phyloP scores from a whole-genome alignment of 2,888 invertebrate species.

The Monoplex corrugatus region DNA sequence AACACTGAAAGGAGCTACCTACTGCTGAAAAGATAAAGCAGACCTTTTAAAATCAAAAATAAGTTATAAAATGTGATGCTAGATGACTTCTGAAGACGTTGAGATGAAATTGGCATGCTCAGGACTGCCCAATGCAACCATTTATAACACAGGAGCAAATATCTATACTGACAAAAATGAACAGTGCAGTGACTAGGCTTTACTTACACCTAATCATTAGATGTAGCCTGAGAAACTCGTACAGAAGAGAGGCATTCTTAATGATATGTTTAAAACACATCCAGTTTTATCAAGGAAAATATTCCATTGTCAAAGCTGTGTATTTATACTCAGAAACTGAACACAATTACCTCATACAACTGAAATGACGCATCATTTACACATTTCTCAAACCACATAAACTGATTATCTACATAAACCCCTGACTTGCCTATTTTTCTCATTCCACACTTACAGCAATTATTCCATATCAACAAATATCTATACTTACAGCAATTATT shows the following conservation, averaged over 20 bases:
- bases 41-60: no score
- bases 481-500: no score
- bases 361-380: not conserved
- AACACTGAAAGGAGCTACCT: no score
- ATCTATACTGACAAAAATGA: no score
- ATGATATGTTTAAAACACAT: slow-evolving; percentile 1
- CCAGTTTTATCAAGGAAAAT: not conserved
- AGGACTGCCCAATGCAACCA: no score
- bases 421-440: not conserved
- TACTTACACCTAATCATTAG: not conserved
- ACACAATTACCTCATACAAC: slow-evolving; percentile 3
- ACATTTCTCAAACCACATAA: not conserved
- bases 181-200: slow-evolving; percentile 12
- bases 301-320: slow-evolving; percentile 26
- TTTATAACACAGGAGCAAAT: no score
- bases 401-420: not conserved
- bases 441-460: not conserved
- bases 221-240: not conserved
- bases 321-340: not conserved
- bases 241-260: no score
- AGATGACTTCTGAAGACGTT: no score
- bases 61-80: no score
- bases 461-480: no score
- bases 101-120: no score
- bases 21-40: no score